Base-by-base conservation (phyloP, 1,140 invertebrate species). In the Rhopalosiphum maidis region DNA sequence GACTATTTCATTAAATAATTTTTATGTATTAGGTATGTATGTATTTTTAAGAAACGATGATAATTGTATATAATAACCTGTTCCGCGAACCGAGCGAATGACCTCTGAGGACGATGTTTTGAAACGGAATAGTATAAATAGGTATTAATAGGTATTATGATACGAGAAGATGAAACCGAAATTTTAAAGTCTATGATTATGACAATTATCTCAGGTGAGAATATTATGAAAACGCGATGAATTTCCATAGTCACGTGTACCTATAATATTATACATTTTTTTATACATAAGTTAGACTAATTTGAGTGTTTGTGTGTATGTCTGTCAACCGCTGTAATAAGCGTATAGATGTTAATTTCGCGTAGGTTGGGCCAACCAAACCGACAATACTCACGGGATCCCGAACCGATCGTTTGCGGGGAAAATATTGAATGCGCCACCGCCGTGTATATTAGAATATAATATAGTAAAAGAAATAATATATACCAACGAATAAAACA, bases 51-150 rank as follows among this genome's bases (percentile, higher is more conserved):
- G 9, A 43, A 85, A 23, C 2, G 3, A 30, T 43, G 18, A 43
- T 25, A 87, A 87, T 46, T 60, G 15, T 43, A 41, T 37, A 90
- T 21, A 23, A 68, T 43, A 91, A 91, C 90, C 68, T 82, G 90
- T 91, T 91, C 43, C 43, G 30, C 25, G 46, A 83, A 77, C 43
- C 90, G 68, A 91, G 46, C n/a, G 30, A 91, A 82, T 91, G 90
- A 82, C 68, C 90, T 68, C 90, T 15, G 25, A 48, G 60, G 30
- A 91, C 43, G 43, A 51, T 51, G n/a, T 35, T 35, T 25, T 18
- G 30, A 51, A 46, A 30, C 30, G 3, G 60, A 68, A 68, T 68
- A 68, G 18, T 68, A 68, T n/a, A 11, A 68, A 18, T 68, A 68
- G 11, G 30, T n/a, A n/a, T 77, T 77, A 18, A 51, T 51, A 51